Base-by-base conservation (phyloP, 2,113 vertebrate species). In the Pangasianodon gigas region DNA sequence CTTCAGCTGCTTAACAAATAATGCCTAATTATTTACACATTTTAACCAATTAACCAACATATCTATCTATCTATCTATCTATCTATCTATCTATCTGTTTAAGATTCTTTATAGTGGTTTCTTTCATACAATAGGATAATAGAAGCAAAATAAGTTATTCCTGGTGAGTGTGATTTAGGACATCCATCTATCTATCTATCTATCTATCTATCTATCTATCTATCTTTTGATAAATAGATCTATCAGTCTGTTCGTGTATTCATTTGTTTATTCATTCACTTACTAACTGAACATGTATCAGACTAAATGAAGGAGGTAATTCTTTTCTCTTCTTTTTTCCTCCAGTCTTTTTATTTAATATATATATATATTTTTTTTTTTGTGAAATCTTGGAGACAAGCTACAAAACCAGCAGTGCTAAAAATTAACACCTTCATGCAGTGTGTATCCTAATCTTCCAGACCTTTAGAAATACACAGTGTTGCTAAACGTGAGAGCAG, bases 401-500 rank as follows among this genome's bases (percentile, higher is more conserved):
- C 46, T 32, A 29, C 32, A 88, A 80, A 81, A 81, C 10, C 56
- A 88, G 9, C 83, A 75, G 41, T 51, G 41, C 21, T 77, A n/a
- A 58, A 87, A 75, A 52, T 24, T 14, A 60, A 80, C 52, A 58
- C 82, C 41, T 46, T 2, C 19, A 10, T 58, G 81, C 37, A 52
- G 52, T 74, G 58, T 67, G 54, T 51, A 62, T 58, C 41, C 41
- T 41, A 14, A 77, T 60, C 5, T 46, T 62, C 44, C 9, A 52
- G 41, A 62, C 86, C 32, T 60, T 67, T 84, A 44, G 41, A 54
- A 46, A 84, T 29, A 62, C 44, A 48, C 71, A 67, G 84, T 18
- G 71, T 52, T 83, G 52, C 16, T 56, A 58, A 74, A 60, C 26
- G 51, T 79, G 83, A 71, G 69, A 85, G 69, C 54, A 85, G 80